A percentile compares a stretch with the other conserved stretches of the same genome.
Evolutionary conservation across 2,888 invertebrate species (phyloP).

Genomic region (Andrena trimmerana): DNA sequence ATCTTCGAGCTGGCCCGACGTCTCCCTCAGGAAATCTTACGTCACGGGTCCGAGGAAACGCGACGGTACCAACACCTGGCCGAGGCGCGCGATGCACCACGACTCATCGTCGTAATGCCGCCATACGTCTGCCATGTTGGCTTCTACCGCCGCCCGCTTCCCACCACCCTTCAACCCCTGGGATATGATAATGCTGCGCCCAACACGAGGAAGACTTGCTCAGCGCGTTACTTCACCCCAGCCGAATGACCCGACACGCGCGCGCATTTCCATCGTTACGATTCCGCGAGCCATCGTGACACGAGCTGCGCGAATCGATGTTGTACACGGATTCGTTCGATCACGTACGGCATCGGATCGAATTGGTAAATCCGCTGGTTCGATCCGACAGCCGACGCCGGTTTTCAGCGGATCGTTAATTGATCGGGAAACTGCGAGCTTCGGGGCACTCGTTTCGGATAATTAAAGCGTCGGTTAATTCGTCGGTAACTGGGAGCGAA

Average conservation of each 20-base stretch:
- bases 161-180: conserved; percentile 56
- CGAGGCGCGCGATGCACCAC: conserved; percentile 32
- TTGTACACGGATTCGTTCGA: no score
- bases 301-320: conserved; percentile 13
- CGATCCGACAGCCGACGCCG: not conserved
- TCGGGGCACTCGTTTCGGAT: no score
- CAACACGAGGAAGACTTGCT: conserved; percentile 45
- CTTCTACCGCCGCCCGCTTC: conserved; percentile 26
- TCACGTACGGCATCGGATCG: not conserved
- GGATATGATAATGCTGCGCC: conserved; percentile 59
- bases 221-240: conserved; percentile 53
- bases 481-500: no score
- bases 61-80: conserved; percentile 37
- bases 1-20: conserved; percentile 48
- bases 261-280: not conserved
- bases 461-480: no score
- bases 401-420: not conserved
- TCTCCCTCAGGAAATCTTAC: conserved; percentile 77
- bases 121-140: conserved; percentile 52
- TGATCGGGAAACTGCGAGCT: not conserved
- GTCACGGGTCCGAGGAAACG: conserved; percentile 50
- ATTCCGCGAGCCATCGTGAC: not conserved
- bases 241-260: conserved; percentile 49
- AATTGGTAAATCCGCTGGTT: not conserved
- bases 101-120: conserved; percentile 62